Percentiles rank a stretch among this genome's conserved stretches.
Conservation (phyloP, 1,140 invertebrate genomes). For the Euwallacea similis region DNA sequence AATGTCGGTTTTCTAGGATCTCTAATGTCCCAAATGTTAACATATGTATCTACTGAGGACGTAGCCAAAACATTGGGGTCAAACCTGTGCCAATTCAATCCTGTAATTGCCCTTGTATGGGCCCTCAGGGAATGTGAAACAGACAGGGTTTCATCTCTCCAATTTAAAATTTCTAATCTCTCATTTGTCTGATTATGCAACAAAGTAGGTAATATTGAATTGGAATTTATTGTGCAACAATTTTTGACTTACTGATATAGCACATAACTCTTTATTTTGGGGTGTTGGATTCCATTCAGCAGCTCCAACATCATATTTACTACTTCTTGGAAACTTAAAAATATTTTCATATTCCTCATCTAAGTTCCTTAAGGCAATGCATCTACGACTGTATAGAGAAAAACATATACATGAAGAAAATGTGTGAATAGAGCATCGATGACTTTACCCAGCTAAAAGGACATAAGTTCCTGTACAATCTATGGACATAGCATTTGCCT, state of each 20-base stretch:
- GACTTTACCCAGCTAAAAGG: conserved; percentile 75
- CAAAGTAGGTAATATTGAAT: not conserved
- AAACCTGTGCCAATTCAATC: conserved; percentile 90
- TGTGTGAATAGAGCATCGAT: too few relatives aligned
- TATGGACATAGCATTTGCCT: conserved; percentile 90
- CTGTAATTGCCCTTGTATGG: conserved; percentile 87
- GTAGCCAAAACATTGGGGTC: conserved; percentile 88
- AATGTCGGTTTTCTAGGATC: conserved; percentile 79
- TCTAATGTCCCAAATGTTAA: conserved; percentile 90
- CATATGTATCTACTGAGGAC: conserved; percentile 91
- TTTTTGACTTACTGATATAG: conserved; percentile 76
- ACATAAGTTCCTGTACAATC: conserved; percentile 83
- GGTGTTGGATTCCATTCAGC: conserved; percentile 89
- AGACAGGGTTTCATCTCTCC: conserved; percentile 68
- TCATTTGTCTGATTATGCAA: conserved; percentile 72
- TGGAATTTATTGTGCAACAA: not conserved
- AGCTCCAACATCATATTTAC: conserved; percentile 90
- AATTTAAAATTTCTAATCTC: conserved; percentile 79
- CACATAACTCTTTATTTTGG: conserved; percentile 78
- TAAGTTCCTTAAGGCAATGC: conserved; percentile 76
- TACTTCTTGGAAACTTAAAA: conserved; percentile 80
- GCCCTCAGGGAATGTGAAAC: conserved; percentile 74
- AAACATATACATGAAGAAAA: too few relatives aligned
- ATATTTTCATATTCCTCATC: conserved; percentile 73
- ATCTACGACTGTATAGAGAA: conserved; percentile 63